Evolutionary conservation across 2,797 vertebrate species (phyloP).

Genomic region (Gobionotothen gibberifrons): DNA sequence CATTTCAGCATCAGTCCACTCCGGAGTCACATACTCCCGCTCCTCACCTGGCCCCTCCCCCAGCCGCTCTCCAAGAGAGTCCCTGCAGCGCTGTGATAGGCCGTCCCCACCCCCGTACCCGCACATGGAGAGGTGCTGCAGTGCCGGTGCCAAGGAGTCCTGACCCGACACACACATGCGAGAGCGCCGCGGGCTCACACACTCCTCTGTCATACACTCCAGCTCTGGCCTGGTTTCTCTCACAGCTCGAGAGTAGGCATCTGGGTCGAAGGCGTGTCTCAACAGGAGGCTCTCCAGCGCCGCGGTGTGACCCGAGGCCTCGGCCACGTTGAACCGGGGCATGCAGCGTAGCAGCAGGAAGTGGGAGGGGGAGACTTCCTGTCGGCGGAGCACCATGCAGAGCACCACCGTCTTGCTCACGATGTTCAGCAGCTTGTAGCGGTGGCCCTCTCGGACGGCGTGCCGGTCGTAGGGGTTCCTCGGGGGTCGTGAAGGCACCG

Average conservation of each 20-base stretch:
- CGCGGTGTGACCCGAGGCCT: slow-evolving; percentile 90
- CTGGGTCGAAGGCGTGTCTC: slow-evolving; percentile 91
- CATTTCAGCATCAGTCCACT: slow-evolving; percentile 89
- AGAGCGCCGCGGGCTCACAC: slow-evolving; percentile 89
- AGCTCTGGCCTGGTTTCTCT: slow-evolving; percentile 92
- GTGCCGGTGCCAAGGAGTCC: slow-evolving; percentile 83
- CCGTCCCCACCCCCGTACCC: slow-evolving; percentile 79
- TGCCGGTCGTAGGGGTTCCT: slow-evolving; percentile 96
- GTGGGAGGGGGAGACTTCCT: slow-evolving; percentile 92
- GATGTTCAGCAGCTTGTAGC: slow-evolving; percentile 98
- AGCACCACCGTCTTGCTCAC: slow-evolving; percentile 98
- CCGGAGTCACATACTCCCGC: slow-evolving; percentile 92
- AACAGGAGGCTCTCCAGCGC: slow-evolving; percentile 89
- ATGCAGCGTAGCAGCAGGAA: slow-evolving; percentile 94
- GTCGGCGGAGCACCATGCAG: slow-evolving; percentile 92
- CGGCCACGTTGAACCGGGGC: slow-evolving; percentile 93
- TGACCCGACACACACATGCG: slow-evolving; percentile 86
- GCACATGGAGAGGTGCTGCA: slow-evolving; percentile 88
- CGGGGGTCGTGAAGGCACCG: slow-evolving; percentile 91
- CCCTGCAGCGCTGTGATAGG: slow-evolving; percentile 80
- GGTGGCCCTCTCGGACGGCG: slow-evolving; percentile 93
- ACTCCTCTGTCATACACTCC: slow-evolving; percentile 87
- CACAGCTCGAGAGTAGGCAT: slow-evolving; percentile 94
- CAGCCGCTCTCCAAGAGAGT: slow-evolving; percentile 78
- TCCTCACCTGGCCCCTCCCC: slow-evolving; percentile 84